These are phyloP conservation scores for Drosophila mettleri DNA, from an alignment of 2,888 invertebrate species.

Conservation along the genomic window DNA sequence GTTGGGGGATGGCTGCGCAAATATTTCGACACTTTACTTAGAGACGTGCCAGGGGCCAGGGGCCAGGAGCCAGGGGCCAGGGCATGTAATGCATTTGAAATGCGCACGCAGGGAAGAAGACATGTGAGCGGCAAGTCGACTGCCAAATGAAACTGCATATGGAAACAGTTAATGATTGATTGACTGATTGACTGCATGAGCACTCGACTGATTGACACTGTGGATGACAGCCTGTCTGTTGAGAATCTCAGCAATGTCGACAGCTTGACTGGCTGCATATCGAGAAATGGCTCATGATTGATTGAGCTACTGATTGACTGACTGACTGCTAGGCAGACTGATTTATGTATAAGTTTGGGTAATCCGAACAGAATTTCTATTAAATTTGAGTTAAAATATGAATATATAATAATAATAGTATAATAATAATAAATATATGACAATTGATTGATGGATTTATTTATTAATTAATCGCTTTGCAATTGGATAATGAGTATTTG, in stretches of 20 bases:
- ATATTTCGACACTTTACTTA: constrained; percentile 81
- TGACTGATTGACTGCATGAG: constrained; percentile 7
- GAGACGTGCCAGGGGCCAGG: too few relatives aligned
- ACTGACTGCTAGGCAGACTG: not conserved
- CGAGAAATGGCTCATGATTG: not conserved
- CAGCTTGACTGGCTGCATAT: not conserved
- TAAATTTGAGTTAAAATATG: not conserved
- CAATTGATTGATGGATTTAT: not conserved
- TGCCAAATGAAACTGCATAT: constrained; percentile 7
- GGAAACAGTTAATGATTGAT: constrained; percentile 10
- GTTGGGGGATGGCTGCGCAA: constrained; percentile 53
- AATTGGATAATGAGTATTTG: not conserved
- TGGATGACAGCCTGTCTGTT: not conserved
- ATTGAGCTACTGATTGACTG: too few relatives aligned
- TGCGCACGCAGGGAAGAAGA: constrained; percentile 2
- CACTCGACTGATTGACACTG: not conserved
- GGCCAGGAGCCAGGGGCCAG: too few relatives aligned
- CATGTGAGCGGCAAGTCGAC: not conserved
- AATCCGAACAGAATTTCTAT: not conserved
- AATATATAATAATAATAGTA: too few relatives aligned
- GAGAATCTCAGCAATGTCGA: not conserved
- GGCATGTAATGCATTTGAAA: constrained; percentile 20
- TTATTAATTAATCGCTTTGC: not conserved
- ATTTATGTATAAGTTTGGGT: too few relatives aligned
- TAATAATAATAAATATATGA: too few relatives aligned